Evolutionary conservation across 2,888 invertebrate species (phyloP).

Genomic region (Parnassius mnemosyne): DNA sequence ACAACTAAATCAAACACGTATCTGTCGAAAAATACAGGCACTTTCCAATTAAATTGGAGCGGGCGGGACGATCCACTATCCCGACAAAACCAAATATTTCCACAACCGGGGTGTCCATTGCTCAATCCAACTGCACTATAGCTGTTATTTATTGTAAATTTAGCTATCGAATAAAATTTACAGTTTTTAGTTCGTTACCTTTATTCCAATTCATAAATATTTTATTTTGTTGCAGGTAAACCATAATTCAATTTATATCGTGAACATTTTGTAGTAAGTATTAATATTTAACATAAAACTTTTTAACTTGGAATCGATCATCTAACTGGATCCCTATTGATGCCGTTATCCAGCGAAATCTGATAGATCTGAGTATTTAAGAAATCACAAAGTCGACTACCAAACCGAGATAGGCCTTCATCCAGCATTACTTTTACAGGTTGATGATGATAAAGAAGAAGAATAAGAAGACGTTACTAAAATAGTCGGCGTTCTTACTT

Average conservation of each 20-base stretch:
- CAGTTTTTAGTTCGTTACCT: slow-evolving; percentile 52
- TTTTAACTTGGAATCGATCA: no score
- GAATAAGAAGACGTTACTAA: no score
- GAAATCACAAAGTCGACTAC: no score
- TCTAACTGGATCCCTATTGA: no score
- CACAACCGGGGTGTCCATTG: slow-evolving; percentile 42
- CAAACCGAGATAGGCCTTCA: no score
- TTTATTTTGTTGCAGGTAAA: slow-evolving; percentile 51
- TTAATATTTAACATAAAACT: neutral
- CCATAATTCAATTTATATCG: slow-evolving; percentile 11
- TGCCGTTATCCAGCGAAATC: no score
- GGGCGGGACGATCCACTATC: slow-evolving; percentile 34
- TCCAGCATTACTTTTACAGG: no score
- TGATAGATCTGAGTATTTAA: no score
- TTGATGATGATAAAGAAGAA: no score
- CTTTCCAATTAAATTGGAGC: slow-evolving; percentile 35
- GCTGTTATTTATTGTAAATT: slow-evolving; percentile 40
- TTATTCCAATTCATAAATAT: slow-evolving; percentile 29
- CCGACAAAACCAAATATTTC: slow-evolving; percentile 50
- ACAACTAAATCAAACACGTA: slow-evolving; percentile 30
- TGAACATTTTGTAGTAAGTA: slow-evolving; percentile 13
- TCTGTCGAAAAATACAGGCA: slow-evolving; percentile 31
- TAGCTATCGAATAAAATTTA: neutral
- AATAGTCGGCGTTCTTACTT: no score
- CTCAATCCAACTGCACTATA: slow-evolving; percentile 47